Percentiles rank a stretch among this genome's conserved stretches.
Evolutionary conservation across 2,113 vertebrate genomes (phyloP).

Genomic region (Taxidea taxus): DNA sequence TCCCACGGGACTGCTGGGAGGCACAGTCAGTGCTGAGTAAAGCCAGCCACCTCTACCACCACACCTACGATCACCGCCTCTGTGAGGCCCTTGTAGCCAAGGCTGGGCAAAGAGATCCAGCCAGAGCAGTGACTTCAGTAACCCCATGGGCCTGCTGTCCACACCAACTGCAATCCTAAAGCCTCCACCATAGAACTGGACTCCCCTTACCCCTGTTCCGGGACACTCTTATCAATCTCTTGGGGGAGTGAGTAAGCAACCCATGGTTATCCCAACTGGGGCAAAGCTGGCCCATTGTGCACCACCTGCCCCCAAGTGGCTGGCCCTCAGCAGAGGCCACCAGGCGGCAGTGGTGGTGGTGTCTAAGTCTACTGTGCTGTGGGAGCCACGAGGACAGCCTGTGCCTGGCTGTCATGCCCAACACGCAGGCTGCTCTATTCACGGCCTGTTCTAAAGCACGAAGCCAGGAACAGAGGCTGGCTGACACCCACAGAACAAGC

Average conservation of each 20-base stretch:
- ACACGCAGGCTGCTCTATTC: background rate
- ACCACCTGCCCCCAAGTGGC: background rate
- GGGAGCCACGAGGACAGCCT: background rate
- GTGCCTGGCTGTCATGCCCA: background rate
- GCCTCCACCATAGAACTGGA: background rate
- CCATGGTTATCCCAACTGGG: too few relatives aligned
- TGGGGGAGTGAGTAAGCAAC: background rate
- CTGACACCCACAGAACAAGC: background rate
- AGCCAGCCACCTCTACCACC: background rate
- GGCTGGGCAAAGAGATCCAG: background rate
- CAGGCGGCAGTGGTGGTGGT: rapidly evolving
- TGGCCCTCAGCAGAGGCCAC: background rate
- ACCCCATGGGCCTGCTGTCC: rapidly evolving
- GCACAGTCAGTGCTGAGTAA: background rate
- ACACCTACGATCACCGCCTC: rapidly evolving
- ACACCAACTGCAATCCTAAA: background rate
- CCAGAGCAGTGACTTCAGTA: background rate
- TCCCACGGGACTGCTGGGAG: rapidly evolving
- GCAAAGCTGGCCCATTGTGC: background rate
- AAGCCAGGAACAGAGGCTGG: background rate
- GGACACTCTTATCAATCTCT: too few relatives aligned
- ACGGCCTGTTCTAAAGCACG: background rate
- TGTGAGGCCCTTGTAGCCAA: rapidly evolving
- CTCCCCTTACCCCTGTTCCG: background rate
- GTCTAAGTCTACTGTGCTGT: rapidly evolving